Evolutionary conservation across 2,888 invertebrate species (phyloP).

Genomic region (Campopleginae sp.): DNA sequence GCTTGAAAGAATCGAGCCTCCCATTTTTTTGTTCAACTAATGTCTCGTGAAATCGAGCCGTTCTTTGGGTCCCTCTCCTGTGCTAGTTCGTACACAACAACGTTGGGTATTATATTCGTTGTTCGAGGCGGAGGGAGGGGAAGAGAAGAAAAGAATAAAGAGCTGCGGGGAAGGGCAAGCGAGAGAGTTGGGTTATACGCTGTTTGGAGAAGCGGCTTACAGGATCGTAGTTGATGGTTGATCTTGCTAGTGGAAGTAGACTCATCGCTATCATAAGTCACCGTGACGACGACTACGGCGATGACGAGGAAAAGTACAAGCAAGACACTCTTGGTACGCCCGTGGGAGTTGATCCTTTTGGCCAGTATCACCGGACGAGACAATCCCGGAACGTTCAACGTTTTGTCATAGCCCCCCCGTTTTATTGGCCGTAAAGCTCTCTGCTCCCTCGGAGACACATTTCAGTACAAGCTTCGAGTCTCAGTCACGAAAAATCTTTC

Average conservation of each 20-base stretch:
- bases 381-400: slow-evolving; percentile 57
- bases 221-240: slow-evolving; percentile 43
- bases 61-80: slow-evolving; percentile 34
- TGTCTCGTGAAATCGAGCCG: slow-evolving; percentile 69
- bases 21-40: slow-evolving; percentile 65
- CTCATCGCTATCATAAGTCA: slow-evolving; percentile 69
- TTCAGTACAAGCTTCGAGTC: neutral
- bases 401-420: slow-evolving; percentile 56
- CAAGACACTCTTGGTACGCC: neutral
- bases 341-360: slow-evolving; percentile 28
- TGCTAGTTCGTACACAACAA: slow-evolving; percentile 19
- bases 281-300: slow-evolving; percentile 48
- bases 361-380: slow-evolving; percentile 44
- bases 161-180: neutral
- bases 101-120: neutral
- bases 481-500: slow-evolving; percentile 10
- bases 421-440: slow-evolving; percentile 48
- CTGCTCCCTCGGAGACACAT: slow-evolving; percentile 23
- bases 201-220: slow-evolving; percentile 1
- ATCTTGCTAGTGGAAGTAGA: slow-evolving; percentile 52
- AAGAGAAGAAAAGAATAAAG: slow-evolving; percentile 32
- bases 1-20: slow-evolving; percentile 66
- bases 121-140: neutral
- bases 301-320: slow-evolving; percentile 44
- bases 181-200: neutral